Conservation (phyloP, 1,140 invertebrate species). For the Cherax quadricarinatus region DNA sequence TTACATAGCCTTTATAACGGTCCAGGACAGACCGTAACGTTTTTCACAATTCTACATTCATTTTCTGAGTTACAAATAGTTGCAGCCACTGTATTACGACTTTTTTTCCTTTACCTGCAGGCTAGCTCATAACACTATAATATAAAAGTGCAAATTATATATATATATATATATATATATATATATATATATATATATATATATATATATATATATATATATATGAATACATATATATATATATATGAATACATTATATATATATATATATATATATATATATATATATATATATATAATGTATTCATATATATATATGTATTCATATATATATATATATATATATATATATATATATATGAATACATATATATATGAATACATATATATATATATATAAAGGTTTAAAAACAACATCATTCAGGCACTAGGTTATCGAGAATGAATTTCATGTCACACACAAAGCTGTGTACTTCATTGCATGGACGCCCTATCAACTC, state of each 20-base stretch:
- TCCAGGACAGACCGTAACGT: too few species aligned
- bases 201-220: slow-evolving; percentile 14
- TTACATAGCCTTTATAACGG: too few species aligned
- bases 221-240: neutral
- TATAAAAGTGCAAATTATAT: neutral
- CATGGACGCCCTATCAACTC: slow-evolving; percentile 30
- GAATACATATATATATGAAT: neutral
- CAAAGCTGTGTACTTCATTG: slow-evolving; percentile 34
- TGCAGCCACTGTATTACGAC: too few species aligned
- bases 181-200: slow-evolving; percentile 17
- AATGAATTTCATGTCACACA: slow-evolving; percentile 35
- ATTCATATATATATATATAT: too few species aligned
- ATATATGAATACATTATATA: neutral
- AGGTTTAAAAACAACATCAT: neutral
- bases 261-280: slow-evolving; percentile 8
- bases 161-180: neutral
- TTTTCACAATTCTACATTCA: too few species aligned
- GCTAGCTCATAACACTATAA: neutral
- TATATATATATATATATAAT: slow-evolving; percentile 23
- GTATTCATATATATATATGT: neutral
- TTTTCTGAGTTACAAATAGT: too few species aligned
- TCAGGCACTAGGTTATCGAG: slow-evolving; percentile 30
- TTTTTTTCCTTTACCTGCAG: too few species aligned
- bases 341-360: neutral
- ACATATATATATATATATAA: slow-evolving; percentile 17